Conservation (phyloP, 2,888 invertebrate species). For the Xestia sexstrigata region DNA sequence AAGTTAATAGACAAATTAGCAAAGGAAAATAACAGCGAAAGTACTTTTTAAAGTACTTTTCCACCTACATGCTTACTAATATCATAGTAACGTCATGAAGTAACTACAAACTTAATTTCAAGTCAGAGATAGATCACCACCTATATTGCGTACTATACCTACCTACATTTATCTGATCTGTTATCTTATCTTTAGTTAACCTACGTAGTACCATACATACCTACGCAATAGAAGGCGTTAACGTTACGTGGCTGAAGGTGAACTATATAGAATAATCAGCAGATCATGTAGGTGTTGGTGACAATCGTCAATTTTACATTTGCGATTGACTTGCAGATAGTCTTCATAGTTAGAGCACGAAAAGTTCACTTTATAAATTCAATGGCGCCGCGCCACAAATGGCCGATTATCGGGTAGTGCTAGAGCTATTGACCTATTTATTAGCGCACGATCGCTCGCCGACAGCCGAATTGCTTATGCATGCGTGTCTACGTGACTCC, state of each 20-base stretch:
- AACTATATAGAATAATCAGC: constrained; percentile 12
- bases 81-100: neutral
- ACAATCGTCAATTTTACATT: constrained; percentile 6
- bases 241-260: constrained; percentile 22
- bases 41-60: constrained; percentile 11
- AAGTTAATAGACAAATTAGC: constrained; percentile 14
- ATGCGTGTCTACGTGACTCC: constrained; percentile 85
- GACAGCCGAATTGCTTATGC: constrained; percentile 86
- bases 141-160: constrained; percentile 18
- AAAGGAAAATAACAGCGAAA: constrained; percentile 1
- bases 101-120: neutral
- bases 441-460: constrained; percentile 81
- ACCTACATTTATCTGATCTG: constrained; percentile 4
- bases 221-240: constrained; percentile 25
- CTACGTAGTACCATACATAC: constrained; percentile 27
- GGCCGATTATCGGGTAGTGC: constrained; percentile 62
- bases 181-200: constrained; percentile 40
- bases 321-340: neutral
- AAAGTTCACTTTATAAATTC: constrained; percentile 57
- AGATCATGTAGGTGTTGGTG: constrained; percentile 10
- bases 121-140: constrained; percentile 10
- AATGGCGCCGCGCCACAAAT: constrained; percentile 56
- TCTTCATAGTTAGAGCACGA: constrained; percentile 35
- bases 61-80: neutral
- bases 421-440: constrained; percentile 87